Evolutionary conservation across 2,888 invertebrate species (phyloP).

Genomic region (Vanessa cardui): DNA sequence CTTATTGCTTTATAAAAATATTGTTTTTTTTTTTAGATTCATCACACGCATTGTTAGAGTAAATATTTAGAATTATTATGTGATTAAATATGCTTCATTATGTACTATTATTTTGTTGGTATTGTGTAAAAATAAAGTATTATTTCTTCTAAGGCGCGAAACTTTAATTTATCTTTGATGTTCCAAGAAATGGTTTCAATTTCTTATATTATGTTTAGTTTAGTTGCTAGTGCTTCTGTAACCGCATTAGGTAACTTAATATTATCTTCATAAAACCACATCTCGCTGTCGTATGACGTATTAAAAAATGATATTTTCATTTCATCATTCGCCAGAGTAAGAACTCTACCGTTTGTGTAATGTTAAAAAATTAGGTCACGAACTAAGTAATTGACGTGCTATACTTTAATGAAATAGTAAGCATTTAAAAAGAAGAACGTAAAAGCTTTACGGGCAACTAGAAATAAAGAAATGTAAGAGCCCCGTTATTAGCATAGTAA

Average conservation of each 20-base stretch:
- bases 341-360: too few species aligned
- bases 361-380: background rate
- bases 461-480: conserved; percentile 2
- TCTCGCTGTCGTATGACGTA: background rate
- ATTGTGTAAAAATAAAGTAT: background rate
- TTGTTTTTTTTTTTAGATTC: too few species aligned
- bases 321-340: too few species aligned
- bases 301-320: background rate
- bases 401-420: background rate
- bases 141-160: too few species aligned
- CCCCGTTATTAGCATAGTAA: conserved; percentile 5
- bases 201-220: background rate
- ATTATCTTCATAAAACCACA: background rate
- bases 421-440: background rate
- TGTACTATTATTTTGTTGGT: background rate
- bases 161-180: too few species aligned
- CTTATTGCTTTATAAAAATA: background rate
- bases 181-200: too few species aligned
- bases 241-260: background rate
- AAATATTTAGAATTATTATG: too few species aligned
- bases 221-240: background rate
- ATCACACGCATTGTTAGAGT: too few species aligned
- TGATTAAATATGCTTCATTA: too few species aligned
- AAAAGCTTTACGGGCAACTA: background rate
- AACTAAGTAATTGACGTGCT: background rate